Percentiles rank a stretch among this genome's conserved stretches.
phyloP scores from a whole-genome alignment of 2,888 invertebrate species.

The Leptinotarsa peninsularis region DNA sequence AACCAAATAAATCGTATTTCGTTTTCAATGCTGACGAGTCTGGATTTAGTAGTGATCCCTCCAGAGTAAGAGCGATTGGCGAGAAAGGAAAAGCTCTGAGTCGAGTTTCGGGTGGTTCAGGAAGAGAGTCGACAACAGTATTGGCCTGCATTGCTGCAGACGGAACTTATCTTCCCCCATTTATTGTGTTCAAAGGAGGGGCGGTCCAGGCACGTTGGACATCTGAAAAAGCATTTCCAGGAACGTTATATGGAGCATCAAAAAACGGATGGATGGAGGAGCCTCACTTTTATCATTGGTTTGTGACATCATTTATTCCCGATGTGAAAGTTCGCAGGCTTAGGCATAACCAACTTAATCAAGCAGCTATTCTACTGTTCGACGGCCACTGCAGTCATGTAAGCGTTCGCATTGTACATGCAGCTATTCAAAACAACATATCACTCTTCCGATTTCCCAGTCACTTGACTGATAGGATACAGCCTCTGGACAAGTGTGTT shows the following conservation, averaged over 20 bases:
- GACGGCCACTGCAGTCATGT: too few relatives aligned
- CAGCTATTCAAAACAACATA: constrained; percentile 32
- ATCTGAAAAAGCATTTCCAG: constrained; percentile 23
- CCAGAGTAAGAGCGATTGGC: constrained; percentile 24
- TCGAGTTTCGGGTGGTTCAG: too few relatives aligned
- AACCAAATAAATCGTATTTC: constrained; percentile 20
- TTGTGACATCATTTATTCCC: constrained; percentile 37
- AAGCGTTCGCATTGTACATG: constrained; percentile 42
- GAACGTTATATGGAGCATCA: constrained; percentile 48
- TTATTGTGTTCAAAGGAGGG: constrained; percentile 54
- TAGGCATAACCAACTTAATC: constrained; percentile 32
- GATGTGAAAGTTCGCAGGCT: constrained; percentile 29
- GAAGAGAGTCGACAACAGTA: constrained; percentile 37
- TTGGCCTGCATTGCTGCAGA: constrained; percentile 47
- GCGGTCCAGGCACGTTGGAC: constrained; percentile 45
- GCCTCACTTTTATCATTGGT: constrained; percentile 44
- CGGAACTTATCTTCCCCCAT: constrained; percentile 47
- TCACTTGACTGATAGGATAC: constrained; percentile 45
- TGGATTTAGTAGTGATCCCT: constrained; percentile 26
- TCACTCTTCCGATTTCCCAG: constrained; percentile 35
- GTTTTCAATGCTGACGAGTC: constrained; percentile 24
- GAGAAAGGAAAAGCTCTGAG: constrained; percentile 12
- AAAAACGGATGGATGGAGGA: constrained; percentile 55
- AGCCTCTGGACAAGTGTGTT: constrained; percentile 44
- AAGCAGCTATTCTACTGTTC: too few relatives aligned